Conservation (phyloP, 2,797 vertebrate species). For the Tokudaia muenninki region DNA sequence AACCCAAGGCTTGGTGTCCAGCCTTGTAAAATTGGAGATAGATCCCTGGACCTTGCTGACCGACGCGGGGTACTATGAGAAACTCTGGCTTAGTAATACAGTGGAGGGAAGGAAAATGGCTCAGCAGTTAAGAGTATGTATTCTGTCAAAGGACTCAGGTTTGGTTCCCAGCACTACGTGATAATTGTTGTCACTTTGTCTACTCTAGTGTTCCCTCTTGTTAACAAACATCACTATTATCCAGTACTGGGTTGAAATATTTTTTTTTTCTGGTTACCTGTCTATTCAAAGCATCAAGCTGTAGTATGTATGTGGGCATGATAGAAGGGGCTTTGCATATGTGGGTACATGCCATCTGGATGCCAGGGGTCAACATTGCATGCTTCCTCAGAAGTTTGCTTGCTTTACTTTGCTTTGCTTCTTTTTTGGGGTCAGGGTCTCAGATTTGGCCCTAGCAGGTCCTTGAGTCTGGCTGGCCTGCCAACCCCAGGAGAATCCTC, state of each 20-base stretch:
- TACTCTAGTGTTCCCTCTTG: not conserved
- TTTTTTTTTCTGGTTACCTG: not conserved
- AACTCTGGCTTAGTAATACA: not conserved
- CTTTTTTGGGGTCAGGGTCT: not conserved
- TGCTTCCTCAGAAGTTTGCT: not conserved
- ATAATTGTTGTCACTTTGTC: not conserved
- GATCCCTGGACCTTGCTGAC: not conserved
- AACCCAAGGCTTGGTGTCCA: not conserved
- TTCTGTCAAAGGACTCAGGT: not conserved
- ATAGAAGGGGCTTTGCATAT: not conserved
- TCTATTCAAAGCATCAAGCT: not conserved
- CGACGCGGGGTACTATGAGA: not conserved
- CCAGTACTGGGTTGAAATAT: not conserved
- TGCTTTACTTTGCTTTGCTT: too few species aligned
- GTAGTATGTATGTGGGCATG: not conserved
- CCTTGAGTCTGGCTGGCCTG: not conserved
- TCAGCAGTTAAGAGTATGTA: not conserved
- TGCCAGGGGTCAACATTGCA: not conserved
- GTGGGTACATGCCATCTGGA: not conserved
- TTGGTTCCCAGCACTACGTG: not conserved
- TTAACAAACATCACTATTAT: not conserved
- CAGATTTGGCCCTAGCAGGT: not conserved
- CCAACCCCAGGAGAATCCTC: not conserved
- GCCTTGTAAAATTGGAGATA: not conserved
- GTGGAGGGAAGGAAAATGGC: not conserved